phyloP scores from a whole-genome alignment of 2,888 invertebrate species.

The Apamea epomidion region DNA sequence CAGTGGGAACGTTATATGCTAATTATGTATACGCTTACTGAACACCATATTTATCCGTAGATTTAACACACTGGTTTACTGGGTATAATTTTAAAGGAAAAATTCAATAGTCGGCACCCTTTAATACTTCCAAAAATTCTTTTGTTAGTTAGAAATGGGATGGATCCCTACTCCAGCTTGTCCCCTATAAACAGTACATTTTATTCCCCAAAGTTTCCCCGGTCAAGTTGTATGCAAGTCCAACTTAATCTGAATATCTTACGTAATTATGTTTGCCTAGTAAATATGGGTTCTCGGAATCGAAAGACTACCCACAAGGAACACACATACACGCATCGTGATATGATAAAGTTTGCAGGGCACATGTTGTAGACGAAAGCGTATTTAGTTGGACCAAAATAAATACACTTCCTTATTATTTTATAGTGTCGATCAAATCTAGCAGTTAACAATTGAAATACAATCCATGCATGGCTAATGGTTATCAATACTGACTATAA shows the following conservation, averaged over 20 bases:
- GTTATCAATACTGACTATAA: not conserved
- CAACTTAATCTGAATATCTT: conserved; percentile 56
- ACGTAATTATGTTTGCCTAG: conserved; percentile 60
- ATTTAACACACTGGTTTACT: not conserved
- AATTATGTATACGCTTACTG: no score
- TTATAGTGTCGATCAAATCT: not conserved
- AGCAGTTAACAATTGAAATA: not conserved
- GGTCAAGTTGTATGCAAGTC: conserved; percentile 15
- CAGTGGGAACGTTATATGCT: no score
- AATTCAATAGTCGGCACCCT: not conserved
- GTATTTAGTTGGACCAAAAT: not conserved
- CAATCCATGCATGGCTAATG: no score
- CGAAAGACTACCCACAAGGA: conserved; percentile 38
- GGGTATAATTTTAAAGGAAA: not conserved
- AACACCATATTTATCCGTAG: not conserved
- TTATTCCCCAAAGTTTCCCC: conserved; percentile 20
- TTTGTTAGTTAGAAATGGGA: not conserved
- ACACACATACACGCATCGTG: conserved; percentile 27
- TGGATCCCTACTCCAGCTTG: not conserved
- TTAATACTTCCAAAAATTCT: not conserved
- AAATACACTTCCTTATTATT: not conserved
- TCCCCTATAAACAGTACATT: conserved; percentile 29
- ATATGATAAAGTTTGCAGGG: conserved; percentile 22
- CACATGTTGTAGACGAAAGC: not conserved
- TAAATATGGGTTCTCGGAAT: conserved; percentile 53